Evolutionary conservation across 2,888 invertebrate genomes (phyloP), one percentile per base, ranked within the genome.

Genomic region (Polydrusus pterygomalis): DNA sequence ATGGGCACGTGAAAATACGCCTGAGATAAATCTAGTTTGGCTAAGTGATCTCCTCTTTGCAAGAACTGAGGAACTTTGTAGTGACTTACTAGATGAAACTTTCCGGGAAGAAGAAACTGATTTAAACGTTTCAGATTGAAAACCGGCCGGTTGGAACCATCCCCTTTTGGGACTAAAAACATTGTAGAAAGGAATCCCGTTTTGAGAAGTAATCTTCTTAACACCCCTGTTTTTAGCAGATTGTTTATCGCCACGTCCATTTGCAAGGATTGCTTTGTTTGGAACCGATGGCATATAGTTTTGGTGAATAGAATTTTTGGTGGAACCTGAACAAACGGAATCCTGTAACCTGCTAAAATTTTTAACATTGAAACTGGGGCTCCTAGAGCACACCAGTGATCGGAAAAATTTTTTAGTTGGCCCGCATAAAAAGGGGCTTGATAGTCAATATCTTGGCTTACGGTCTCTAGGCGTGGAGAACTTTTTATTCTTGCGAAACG

Each of bases 1-100:
- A 80, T 40, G 1, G 80, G 79, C 1, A 81, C 58, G 45, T 80
- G 79, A 58, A 79, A 81, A 65, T 79, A 81, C 5, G 80, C 81
- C 34, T 79, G 80, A 8, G 80, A 79, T 1, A 81, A 34, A 54
- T 81, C 79, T 18, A 80, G n/a, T 45, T 81, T 81, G 45, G 65
- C 72, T 54, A 80, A 2, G 49, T 15, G 78, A 56, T 80, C 79
- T 25, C 56, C 54, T 58, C 47, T 47, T 45, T 80, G 80, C 8
- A 81, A 71, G 47, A 80, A 81, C 9, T 38, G 63, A 10, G 79
- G 80, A 7, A 81, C 75, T 18, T 79, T 77, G 15, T 18, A 64
- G 7, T 80, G 80, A 45, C 70, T 80, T 10, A 77, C 30, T 40
- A 80, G 34, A 9, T 73, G 69, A 47, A 80, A 80, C 43, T 79